These are phyloP conservation scores for Hozukius guyotensis DNA, from an alignment of 2,797 vertebrate genomes.

Conservation along the genomic window DNA sequence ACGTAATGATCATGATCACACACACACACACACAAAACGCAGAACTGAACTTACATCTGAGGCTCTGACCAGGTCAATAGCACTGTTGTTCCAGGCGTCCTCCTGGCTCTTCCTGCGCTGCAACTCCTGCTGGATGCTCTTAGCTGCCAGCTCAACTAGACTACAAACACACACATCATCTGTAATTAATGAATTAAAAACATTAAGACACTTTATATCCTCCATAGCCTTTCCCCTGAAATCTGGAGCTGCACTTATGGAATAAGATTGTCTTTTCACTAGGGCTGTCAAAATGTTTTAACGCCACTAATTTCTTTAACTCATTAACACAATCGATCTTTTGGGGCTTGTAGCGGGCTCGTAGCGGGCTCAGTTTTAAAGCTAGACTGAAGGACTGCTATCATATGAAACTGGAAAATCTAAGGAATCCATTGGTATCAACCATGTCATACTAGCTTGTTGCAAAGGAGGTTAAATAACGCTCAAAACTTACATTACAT, in stretches of 20 bases:
- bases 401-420: no score
- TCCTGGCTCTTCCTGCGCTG: slow-evolving; percentile 88
- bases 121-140: slow-evolving; percentile 89
- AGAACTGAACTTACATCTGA: slow-evolving; percentile 86
- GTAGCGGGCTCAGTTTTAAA: no score
- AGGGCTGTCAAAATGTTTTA: no score
- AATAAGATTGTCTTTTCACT: not conserved
- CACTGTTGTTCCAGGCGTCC: slow-evolving; percentile 95
- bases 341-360: no score
- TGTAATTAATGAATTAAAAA: slow-evolving; percentile 57
- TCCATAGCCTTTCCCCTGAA: not conserved
- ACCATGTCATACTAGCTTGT: no score
- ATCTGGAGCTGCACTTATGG: not conserved
- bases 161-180: slow-evolving; percentile 70
- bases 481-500: no score
- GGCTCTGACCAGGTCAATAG: slow-evolving; percentile 92
- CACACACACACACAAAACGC: not conserved
- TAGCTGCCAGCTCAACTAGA: slow-evolving; percentile 90
- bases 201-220: not conserved
- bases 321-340: no score
- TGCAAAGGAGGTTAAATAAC: no score
- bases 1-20: not conserved
- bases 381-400: no score
- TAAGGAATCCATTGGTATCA: no score
- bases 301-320: no score